Evolutionary conservation across 2,888 invertebrate genomes (phyloP).

Genomic region (Gastracanthus pulcherrimus): DNA sequence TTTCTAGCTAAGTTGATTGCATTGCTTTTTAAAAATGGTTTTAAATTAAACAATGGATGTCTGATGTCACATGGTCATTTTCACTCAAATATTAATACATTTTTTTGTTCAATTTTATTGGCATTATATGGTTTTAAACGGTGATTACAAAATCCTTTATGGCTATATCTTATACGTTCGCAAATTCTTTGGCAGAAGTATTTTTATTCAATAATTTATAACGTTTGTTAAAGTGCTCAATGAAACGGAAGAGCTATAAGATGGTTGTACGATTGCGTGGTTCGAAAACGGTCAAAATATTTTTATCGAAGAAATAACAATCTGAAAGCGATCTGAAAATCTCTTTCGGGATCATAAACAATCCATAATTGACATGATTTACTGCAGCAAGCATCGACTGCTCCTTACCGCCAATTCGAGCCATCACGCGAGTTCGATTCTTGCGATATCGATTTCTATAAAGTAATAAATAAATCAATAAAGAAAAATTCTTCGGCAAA

Average conservation of each 20-base stretch:
- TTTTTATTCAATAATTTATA: slow-evolving; percentile 27
- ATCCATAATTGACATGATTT: slow-evolving; percentile 75
- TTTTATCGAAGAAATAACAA: slow-evolving; percentile 50
- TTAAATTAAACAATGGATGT: no score
- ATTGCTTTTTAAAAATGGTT: no score
- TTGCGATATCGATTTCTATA: slow-evolving; percentile 56
- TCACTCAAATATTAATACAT: no score
- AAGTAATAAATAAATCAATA: slow-evolving; percentile 50
- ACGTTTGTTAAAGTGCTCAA: neutral
- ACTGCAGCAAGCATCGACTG: slow-evolving; percentile 58
- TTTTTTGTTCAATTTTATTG: no score
- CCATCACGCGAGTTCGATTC: slow-evolving; percentile 51
- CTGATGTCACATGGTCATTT: no score
- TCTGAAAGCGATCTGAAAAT: slow-evolving; percentile 59
- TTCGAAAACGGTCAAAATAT: slow-evolving; percentile 35
- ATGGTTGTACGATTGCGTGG: neutral
- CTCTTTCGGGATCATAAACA: slow-evolving; percentile 70
- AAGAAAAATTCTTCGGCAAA: neutral
- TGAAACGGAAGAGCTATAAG: slow-evolving; percentile 7
- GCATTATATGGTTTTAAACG: no score
- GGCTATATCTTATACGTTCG: neutral
- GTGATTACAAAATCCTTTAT: no score
- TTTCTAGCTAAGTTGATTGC: no score
- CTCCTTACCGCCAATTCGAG: neutral
- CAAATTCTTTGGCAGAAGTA: neutral